Evolutionary conservation across 2,113 vertebrate species (phyloP).

Genomic region (Sylvietta virens): DNA sequence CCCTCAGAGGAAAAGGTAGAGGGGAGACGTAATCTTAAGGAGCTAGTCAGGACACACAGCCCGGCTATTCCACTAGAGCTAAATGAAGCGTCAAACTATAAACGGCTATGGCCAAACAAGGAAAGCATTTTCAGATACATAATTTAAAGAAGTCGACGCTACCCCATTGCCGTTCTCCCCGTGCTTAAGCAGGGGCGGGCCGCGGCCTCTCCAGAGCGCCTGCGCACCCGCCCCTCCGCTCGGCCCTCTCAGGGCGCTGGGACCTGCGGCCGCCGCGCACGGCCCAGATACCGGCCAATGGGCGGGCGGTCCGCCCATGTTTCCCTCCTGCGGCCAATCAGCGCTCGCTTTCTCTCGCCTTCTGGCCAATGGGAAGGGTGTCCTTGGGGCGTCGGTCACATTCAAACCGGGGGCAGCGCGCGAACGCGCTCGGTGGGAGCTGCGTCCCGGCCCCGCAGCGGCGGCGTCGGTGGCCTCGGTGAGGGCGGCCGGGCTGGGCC

Average conservation of each 20-base stretch:
- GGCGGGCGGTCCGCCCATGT: background rate
- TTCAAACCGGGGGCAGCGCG: background rate
- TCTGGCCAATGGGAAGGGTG: background rate
- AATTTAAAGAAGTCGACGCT: fast-evolving
- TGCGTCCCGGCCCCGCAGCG: fast-evolving
- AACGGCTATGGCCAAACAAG: fast-evolving
- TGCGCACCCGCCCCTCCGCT: background rate
- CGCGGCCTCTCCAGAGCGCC: fast-evolving
- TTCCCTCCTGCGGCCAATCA: background rate
- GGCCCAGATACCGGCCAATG: background rate
- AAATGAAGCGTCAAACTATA: fast-evolving
- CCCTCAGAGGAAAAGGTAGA: background rate
- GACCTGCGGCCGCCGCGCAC: background rate
- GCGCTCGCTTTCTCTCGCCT: background rate
- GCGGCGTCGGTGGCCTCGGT: background rate
- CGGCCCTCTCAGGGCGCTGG: background rate
- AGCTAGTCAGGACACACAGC: background rate
- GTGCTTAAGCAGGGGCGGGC: fast-evolving
- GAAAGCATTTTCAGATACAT: fast-evolving
- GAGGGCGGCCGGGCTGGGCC: fast-evolving
- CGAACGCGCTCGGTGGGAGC: fast-evolving
- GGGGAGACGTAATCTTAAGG: fast-evolving
- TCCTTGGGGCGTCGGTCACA: background rate
- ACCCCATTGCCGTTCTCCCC: fast-evolving
- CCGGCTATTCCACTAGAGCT: fast-evolving